These are phyloP conservation scores for Charina bottae DNA, from an alignment of 2,113 vertebrate genomes.

Conservation along the genomic window DNA sequence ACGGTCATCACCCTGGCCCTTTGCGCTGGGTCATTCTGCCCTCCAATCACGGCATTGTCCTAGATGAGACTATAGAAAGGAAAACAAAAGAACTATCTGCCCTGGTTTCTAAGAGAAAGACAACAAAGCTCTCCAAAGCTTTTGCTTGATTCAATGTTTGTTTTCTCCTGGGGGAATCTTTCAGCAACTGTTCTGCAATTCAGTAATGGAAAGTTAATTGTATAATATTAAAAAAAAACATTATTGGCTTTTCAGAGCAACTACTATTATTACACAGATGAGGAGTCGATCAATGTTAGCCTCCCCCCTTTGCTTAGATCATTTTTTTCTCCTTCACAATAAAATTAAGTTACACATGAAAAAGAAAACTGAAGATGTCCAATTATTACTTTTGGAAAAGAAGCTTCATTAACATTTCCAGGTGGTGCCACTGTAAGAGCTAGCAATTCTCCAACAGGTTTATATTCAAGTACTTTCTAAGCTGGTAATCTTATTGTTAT, in stretches of 20 bases:
- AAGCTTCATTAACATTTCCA: neutral
- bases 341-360: neutral
- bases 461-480: neutral
- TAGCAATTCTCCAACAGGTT: neutral
- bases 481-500: neutral
- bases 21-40: neutral
- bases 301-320: constrained; percentile 23
- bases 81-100: constrained; percentile 26
- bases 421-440: neutral
- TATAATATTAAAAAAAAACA: neutral
- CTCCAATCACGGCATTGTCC: constrained; percentile 19
- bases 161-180: constrained; percentile 20
- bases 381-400: neutral
- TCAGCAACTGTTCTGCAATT: constrained; percentile 12
- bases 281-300: constrained; percentile 41
- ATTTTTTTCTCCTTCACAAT: constrained; percentile 13
- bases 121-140: constrained; percentile 11
- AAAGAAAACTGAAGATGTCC: neutral
- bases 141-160: constrained; percentile 15
- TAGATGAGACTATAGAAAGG: neutral
- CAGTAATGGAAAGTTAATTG: constrained; percentile 50
- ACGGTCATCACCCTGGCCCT: too few relatives aligned
- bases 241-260: constrained; percentile 39
- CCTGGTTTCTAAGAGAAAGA: constrained; percentile 15
- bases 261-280: constrained; percentile 29